Evolutionary conservation across 2,797 vertebrate genomes (phyloP), one percentile per base, ranked within the genome.

Genomic region (Esox lucius): DNA sequence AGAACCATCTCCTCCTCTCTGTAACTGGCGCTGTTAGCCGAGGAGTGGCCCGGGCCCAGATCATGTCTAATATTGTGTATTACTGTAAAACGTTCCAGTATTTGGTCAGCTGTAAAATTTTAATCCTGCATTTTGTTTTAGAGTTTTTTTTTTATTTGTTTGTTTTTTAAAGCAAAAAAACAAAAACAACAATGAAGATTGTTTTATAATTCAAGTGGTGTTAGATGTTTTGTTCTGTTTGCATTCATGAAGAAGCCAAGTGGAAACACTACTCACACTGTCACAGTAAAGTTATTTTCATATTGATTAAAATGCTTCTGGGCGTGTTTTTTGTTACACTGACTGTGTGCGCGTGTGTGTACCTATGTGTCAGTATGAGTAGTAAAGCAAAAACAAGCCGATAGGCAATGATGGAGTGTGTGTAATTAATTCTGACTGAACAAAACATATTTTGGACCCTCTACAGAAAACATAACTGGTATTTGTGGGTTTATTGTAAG

Each of bases 211-310:
- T 89, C 78, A 66, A 79, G 83, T 91, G 85, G 81, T 92, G 87
- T 91, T 87, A 79, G 79, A 89, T 87, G 76, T 87, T 85, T 90
- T 70, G 49, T 64, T 73, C 87, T 83, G 87, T 91, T 92, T 88
- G 86, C 89, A 81, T 87, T 91, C 82, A 86, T 83, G 82, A 81
- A 61, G 75, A 86, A 89, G 76, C 81, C 80, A 86, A 91, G 85
- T 91, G 87, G 83, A 91, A 91, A 91, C 87, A 87, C 87, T 89
- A 87, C 86, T 89, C 87, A 62, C 77, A 88, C 81, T 84, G 84
- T 91, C 85, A 84, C 80, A 81, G 88, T 93, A 90, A 93, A 93
- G 80, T 91, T 93, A 91, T 92, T 93, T 93, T 92, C 90, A 91
- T 92, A 91, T 85, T 90, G 89, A 90, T 87, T 87, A 88, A 67